Evolutionary conservation across 2,797 vertebrate species (phyloP).

Genomic region (Cossypha caffra): DNA sequence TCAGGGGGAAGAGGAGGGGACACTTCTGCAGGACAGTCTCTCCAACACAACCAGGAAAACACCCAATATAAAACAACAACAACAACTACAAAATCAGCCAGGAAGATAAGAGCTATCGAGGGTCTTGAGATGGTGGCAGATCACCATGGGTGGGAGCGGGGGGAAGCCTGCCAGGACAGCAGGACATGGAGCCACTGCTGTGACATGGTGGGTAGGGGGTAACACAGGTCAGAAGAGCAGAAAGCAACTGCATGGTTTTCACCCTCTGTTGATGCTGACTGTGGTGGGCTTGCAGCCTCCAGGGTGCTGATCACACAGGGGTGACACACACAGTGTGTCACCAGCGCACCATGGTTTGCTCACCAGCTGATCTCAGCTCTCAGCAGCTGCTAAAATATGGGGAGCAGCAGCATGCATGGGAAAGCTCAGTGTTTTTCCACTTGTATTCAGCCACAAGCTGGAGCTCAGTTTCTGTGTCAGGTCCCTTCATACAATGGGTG

Average conservation of each 20-base stretch:
- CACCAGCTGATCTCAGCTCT: background rate
- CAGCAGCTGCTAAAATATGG: background rate
- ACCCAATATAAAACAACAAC: background rate
- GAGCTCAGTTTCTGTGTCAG: background rate
- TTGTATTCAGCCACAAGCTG: background rate
- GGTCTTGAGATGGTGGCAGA: background rate
- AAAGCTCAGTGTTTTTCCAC: background rate
- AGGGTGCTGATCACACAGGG: background rate
- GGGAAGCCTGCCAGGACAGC: rapidly evolving
- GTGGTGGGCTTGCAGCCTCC: background rate
- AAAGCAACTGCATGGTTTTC: background rate
- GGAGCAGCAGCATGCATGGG: rapidly evolving
- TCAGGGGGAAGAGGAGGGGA: background rate
- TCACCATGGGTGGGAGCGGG: rapidly evolving
- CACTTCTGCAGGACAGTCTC: background rate
- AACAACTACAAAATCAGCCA: background rate
- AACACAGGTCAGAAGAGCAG: rapidly evolving
- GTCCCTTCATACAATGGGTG: background rate
- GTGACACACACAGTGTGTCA: background rate
- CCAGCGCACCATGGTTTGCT: rapidly evolving
- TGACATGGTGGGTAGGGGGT: rapidly evolving
- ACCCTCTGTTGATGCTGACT: background rate
- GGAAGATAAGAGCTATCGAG: background rate
- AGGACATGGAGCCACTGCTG: background rate
- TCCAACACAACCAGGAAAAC: background rate